Evolutionary conservation across 1,140 invertebrate genomes (phyloP).

Genomic region (Antheraea mylitta): DNA sequence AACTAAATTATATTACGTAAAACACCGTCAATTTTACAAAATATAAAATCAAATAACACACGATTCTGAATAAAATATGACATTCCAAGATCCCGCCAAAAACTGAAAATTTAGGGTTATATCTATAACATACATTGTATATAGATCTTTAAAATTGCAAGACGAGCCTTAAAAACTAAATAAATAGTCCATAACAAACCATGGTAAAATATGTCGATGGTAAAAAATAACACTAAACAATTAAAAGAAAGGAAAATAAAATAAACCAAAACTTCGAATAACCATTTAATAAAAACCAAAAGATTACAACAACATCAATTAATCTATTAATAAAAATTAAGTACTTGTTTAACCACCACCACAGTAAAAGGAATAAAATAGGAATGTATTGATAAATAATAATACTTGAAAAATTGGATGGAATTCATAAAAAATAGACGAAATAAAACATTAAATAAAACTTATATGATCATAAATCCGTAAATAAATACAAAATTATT

Average conservation of each 20-base stretch:
- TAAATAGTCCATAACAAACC: too few relatives aligned
- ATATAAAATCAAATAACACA: too few relatives aligned
- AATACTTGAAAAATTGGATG: slow-evolving; percentile 18
- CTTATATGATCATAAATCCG: not conserved
- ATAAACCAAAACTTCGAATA: slow-evolving; percentile 60
- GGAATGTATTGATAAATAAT: slow-evolving; percentile 23
- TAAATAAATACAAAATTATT: slow-evolving; percentile 13
- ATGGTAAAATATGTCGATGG: too few relatives aligned
- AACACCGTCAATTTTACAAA: too few relatives aligned
- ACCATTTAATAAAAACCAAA: slow-evolving; percentile 75
- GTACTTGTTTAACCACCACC: slow-evolving; percentile 61
- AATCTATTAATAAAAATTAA: slow-evolving; percentile 48
- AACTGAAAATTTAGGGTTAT: too few relatives aligned
- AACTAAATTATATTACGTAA: too few relatives aligned
- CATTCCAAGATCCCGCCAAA: too few relatives aligned
- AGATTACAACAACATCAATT: slow-evolving; percentile 53
- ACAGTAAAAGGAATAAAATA: slow-evolving; percentile 26
- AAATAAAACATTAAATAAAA: not conserved
- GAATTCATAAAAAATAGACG: not conserved
- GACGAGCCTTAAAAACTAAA: too few relatives aligned
- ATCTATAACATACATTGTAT: not conserved
- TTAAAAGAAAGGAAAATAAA: slow-evolving; percentile 25
- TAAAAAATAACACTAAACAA: not conserved
- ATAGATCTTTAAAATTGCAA: not conserved
- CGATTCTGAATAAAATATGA: too few relatives aligned